Evolutionary conservation across 2,113 vertebrate species (phyloP), one percentile per base, ranked within the genome.

Genomic region (Neodontobutis hainanensis): DNA sequence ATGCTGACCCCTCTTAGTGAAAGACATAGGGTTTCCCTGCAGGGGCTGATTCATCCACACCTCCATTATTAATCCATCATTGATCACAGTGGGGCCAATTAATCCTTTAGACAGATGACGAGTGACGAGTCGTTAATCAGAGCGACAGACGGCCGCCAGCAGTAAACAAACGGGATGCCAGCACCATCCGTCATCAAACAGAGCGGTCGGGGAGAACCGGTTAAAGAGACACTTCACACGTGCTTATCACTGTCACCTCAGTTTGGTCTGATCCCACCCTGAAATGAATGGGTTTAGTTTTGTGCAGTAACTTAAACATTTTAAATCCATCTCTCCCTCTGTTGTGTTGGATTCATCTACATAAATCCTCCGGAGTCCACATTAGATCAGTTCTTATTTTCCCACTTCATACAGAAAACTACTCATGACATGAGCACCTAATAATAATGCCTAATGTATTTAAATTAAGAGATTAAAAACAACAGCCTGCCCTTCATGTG

Each of bases 21-120:
- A 11, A n/a, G 56, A 58, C 36, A 42, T 8, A 8, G 56, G 56
- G 56, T 58, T 58, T 58, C 56, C 56, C 56, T 6, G 9, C 56
- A 58, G 56, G 56, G 56, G 56, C 56, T 11, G 35, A 58, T 58
- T 58, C 56, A 43, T 43, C 36, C 40, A 43, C 56, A 58, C n/a
- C 15, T 58, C 56, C 40, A 58, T 58, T 58, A 58, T 58, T 58
- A 42, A 58, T 58, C 56, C 56, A 58, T 58, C 56, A 58, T 58
- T 40, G 56, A 58, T 58, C 56, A 58, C 56, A 58, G 56, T 40
- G 56, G 56, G 56, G 56, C 56, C 56, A 58, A 58, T 58, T 58
- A 58, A 58, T 58, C 56, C 56, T 42, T 40, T 15, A 16, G 40
- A 58, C 56, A 58, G 56, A 58, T 58, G 56, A 58, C 36, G 36